phyloP scores from a whole-genome alignment of 2,797 vertebrate species.

The Periophthalmus magnuspinnatus region DNA sequence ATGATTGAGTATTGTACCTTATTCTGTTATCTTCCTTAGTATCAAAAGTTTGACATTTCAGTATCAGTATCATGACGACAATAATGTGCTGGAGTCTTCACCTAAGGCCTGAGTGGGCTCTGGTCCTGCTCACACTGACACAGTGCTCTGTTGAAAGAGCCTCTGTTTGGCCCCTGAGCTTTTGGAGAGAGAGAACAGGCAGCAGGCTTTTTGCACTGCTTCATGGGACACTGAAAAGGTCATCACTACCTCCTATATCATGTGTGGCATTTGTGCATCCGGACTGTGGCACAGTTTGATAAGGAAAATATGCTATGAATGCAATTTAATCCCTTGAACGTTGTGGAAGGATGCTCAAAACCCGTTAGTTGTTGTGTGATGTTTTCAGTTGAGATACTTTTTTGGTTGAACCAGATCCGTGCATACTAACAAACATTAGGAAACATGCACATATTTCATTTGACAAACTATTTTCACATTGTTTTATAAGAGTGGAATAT shows the following conservation, averaged over 20 bases:
- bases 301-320: conserved; percentile 53
- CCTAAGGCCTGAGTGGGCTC: conserved; percentile 53
- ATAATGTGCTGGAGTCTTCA: conserved; percentile 44
- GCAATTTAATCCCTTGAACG: conserved; percentile 22
- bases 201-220: conserved; percentile 62
- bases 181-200: conserved; percentile 64
- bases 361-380: background rate
- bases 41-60: too few relatives aligned
- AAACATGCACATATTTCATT: too few relatives aligned
- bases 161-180: conserved; percentile 64
- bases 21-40: too few relatives aligned
- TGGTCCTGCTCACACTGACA: conserved; percentile 46
- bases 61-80: too few relatives aligned
- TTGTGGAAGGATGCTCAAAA: background rate
- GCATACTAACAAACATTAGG: too few relatives aligned
- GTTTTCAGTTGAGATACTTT: background rate
- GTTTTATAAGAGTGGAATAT: too few relatives aligned
- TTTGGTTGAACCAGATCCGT: too few relatives aligned
- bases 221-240: conserved; percentile 63
- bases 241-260: conserved; percentile 52
- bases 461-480: too few relatives aligned
- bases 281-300: conserved; percentile 36
- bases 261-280: conserved; percentile 30
- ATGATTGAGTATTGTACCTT: too few relatives aligned
- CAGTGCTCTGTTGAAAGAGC: conserved; percentile 56